Evolutionary conservation across 2,113 vertebrate genomes (phyloP).

Genomic region (Saimiri boliviensis): DNA sequence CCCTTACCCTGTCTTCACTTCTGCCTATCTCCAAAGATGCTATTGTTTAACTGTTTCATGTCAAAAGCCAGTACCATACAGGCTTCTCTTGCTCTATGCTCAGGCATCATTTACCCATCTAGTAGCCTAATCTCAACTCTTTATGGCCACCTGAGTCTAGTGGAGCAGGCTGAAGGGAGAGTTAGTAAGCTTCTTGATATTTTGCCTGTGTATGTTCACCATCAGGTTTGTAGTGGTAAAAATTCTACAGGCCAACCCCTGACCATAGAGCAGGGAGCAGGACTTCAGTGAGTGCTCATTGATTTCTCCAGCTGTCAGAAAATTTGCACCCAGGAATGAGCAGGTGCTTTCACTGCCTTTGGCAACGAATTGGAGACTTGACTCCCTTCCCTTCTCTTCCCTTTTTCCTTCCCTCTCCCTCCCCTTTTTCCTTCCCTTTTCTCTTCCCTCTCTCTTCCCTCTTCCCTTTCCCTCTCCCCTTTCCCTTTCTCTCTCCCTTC

Average conservation of each 20-base stretch:
- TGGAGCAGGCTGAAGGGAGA: neutral
- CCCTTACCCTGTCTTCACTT: neutral
- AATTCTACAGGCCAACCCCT: neutral
- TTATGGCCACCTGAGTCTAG: neutral
- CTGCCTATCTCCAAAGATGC: neutral
- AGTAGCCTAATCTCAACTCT: neutral
- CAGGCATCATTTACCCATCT: neutral
- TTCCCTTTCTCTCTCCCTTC: too few species aligned
- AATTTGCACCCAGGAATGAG: neutral
- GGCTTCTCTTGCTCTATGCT: neutral
- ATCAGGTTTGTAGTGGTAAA: neutral
- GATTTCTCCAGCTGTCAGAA: neutral
- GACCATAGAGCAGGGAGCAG: accelerated
- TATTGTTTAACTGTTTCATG: neutral
- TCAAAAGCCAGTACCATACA: neutral
- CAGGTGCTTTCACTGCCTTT: neutral
- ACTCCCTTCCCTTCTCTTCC: too few species aligned
- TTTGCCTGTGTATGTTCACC: neutral
- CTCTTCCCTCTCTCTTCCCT: accelerated
- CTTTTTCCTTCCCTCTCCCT: too few species aligned
- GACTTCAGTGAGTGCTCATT: neutral
- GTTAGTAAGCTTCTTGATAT: neutral
- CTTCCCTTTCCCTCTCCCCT: too few species aligned
- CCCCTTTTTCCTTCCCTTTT: too few species aligned
- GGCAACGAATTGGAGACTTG: neutral